phyloP scores from a whole-genome alignment of 2,888 invertebrate genomes.

The Molanna angustata region DNA sequence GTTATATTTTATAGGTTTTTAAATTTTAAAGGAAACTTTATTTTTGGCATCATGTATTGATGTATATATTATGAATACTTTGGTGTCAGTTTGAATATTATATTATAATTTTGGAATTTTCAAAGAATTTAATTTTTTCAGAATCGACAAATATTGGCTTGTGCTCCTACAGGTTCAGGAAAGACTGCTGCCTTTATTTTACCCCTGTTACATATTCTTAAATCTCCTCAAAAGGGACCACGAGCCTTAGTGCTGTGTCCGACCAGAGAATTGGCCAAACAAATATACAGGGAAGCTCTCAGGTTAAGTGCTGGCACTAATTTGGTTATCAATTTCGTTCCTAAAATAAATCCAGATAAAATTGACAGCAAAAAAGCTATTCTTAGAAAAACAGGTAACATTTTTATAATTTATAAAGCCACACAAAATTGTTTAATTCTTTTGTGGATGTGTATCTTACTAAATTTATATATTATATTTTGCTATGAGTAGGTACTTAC shows the following conservation, averaged over 20 bases:
- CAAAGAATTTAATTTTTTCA: constrained; percentile 37
- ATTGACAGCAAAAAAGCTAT: constrained; percentile 29
- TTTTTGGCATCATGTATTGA: too few species aligned
- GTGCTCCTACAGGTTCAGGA: constrained; percentile 97
- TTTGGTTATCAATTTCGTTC: constrained; percentile 47
- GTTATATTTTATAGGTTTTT: too few species aligned
- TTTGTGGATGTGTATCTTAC: too few species aligned
- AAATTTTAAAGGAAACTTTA: too few species aligned
- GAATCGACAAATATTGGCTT: constrained; percentile 83
- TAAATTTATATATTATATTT: too few species aligned
- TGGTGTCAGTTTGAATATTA: too few species aligned
- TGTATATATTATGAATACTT: too few species aligned
- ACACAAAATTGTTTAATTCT: too few species aligned
- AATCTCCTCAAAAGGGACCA: constrained; percentile 71
- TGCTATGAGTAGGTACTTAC: too few species aligned
- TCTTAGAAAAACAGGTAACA: constrained; percentile 28
- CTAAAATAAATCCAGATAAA: constrained; percentile 31
- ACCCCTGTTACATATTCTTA: constrained; percentile 78
- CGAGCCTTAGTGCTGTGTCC: constrained; percentile 88
- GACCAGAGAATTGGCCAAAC: constrained; percentile 90
- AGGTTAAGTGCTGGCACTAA: constrained; percentile 72
- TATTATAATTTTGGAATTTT: too few species aligned
- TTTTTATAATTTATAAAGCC: too few species aligned
- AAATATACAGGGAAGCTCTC: constrained; percentile 80
- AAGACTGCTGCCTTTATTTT: constrained; percentile 94